These are phyloP conservation scores for Petrosia ficiformis DNA, from an alignment of 37 sponge, comb jelly and placozoan species.

Conservation along the genomic window DNA sequence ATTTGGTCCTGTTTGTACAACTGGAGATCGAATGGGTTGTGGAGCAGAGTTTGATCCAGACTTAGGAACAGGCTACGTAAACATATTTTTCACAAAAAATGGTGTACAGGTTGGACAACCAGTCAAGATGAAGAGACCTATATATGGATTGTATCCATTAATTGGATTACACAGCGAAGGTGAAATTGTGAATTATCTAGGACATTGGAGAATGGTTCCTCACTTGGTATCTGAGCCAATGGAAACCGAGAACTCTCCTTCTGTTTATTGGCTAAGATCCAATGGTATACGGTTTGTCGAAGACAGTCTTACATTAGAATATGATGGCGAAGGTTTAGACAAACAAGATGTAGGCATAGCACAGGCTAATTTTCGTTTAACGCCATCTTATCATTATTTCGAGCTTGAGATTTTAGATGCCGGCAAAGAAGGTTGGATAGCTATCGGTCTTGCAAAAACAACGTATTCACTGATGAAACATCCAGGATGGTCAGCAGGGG, in stretches of 20 bases:
- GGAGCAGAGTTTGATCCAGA: conserved; percentile 64
- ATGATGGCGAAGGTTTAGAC: conserved; percentile 46
- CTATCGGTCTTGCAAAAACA: conserved; percentile 68
- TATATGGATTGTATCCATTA: conserved; percentile 71
- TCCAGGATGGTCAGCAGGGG: conserved; percentile 74
- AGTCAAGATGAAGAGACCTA: conserved; percentile 57
- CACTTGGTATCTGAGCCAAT: conserved; percentile 39
- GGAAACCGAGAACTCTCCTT: conserved; percentile 31
- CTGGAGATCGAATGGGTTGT: conserved; percentile 79
- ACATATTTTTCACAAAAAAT: conserved; percentile 88
- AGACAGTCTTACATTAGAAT: conserved; percentile 60
- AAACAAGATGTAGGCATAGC: conserved; percentile 72
- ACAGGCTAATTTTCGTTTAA: conserved; percentile 33
- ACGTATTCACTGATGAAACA: conserved; percentile 64
- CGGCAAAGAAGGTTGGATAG: conserved; percentile 67
- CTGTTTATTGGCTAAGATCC: conserved; percentile 51
- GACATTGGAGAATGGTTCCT: conserved; percentile 41
- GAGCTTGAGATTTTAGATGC: conserved; percentile 65
- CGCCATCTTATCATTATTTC: conserved; percentile 67
- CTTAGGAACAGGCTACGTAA: conserved; percentile 38
- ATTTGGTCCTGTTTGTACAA: conserved; percentile 64
- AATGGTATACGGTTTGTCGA: conserved; percentile 52
- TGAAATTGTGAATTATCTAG: conserved; percentile 70
- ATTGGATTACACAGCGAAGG: conserved; percentile 77
- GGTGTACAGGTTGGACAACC: conserved; percentile 51